These are phyloP conservation scores for Eutrigla gurnardus DNA, from an alignment of 2,797 vertebrate genomes.

Conservation along the genomic window DNA sequence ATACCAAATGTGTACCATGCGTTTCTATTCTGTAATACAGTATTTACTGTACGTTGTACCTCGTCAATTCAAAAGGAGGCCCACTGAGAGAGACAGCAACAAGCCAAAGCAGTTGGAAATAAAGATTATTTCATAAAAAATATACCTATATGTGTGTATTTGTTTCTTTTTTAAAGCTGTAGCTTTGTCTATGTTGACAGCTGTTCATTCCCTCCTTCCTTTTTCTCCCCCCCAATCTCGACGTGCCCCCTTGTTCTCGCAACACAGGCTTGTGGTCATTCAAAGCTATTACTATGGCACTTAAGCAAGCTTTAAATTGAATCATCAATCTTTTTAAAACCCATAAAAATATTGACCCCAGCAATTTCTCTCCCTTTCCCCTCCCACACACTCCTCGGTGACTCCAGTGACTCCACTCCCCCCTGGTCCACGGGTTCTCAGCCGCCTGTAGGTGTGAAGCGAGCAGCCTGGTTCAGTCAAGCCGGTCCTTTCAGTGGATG, in stretches of 20 bases:
- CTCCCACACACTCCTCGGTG: conserved; percentile 3
- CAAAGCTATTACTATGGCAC: conserved; percentile 79
- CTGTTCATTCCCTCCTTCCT: conserved; percentile 26
- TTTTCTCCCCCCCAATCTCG: conserved; percentile 15
- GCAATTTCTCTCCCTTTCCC: not conserved
- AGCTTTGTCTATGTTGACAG: conserved; percentile 60
- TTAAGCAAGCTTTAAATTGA: conserved; percentile 70
- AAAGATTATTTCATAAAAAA: conserved; percentile 74
- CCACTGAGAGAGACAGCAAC: conserved; percentile 47
- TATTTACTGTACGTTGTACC: conserved; percentile 52
- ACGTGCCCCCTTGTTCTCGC: conserved; percentile 36
- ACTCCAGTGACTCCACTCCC: conserved; percentile 69
- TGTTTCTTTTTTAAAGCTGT: conserved; percentile 72
- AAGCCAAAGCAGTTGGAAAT: conserved; percentile 72
- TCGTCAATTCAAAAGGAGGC: conserved; percentile 55
- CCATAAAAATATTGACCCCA: conserved; percentile 29
- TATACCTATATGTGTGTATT: conserved; percentile 59
- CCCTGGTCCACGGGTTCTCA: conserved; percentile 48
- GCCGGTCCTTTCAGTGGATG: conserved; percentile 56
- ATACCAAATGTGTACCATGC: conserved; percentile 63
- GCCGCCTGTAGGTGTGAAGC: conserved; percentile 57
- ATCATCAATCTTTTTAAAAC: conserved; percentile 35
- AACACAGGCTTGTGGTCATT: conserved; percentile 80
- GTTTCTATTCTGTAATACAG: conserved; percentile 46
- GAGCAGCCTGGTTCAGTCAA: conserved; percentile 64